Percentiles rank a stretch among this genome's conserved stretches.
These are phyloP conservation scores for Emydoidea blandingii DNA, from an alignment of 2,797 vertebrate species.

Conservation along the genomic window DNA sequence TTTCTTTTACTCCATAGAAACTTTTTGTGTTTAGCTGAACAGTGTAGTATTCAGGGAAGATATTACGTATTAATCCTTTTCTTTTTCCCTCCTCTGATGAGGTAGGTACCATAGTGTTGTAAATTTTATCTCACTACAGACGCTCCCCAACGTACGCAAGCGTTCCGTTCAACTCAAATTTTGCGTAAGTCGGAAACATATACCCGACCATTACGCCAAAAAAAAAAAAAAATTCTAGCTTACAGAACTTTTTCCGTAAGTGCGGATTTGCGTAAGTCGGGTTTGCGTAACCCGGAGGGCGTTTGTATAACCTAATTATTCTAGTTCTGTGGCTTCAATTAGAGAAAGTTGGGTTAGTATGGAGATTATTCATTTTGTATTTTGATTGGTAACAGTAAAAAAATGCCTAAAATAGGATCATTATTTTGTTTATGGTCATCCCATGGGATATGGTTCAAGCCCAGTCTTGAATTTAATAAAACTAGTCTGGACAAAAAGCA, in stretches of 20 bases:
- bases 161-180: too few relatives aligned
- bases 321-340: not conserved
- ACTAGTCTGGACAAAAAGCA: not conserved
- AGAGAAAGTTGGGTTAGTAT: not conserved
- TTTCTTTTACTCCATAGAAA: not conserved
- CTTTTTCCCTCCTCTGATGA: not conserved
- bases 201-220: too few relatives aligned
- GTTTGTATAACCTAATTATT: not conserved
- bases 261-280: too few relatives aligned
- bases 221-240: too few relatives aligned
- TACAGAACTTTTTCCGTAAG: too few relatives aligned
- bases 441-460: not conserved
- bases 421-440: not conserved
- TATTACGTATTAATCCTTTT: not conserved
- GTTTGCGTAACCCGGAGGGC: too few relatives aligned
- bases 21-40: not conserved
- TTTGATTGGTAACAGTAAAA: not conserved
- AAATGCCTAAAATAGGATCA: not conserved
- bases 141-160: too few relatives aligned
- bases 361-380: not conserved
- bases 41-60: not conserved
- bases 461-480: not conserved
- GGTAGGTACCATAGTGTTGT: not conserved
- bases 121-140: not conserved
- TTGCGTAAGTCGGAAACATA: too few relatives aligned